Percentiles rank a stretch among this genome's conserved stretches.
Evolutionary conservation across 2,113 vertebrate species (phyloP).

Genomic region (Cairina moschata): DNA sequence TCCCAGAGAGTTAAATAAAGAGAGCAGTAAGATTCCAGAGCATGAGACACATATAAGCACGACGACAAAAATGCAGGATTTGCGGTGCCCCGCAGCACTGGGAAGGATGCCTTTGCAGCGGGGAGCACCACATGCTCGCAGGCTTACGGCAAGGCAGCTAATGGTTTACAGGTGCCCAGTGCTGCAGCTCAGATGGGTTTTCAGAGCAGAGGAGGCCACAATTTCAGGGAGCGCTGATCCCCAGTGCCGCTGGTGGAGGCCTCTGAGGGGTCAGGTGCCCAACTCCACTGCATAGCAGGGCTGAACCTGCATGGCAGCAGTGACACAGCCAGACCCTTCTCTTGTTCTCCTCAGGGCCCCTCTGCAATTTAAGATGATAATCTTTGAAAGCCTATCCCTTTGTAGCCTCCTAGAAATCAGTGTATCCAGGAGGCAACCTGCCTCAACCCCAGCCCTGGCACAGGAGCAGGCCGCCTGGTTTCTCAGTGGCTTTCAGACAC

Average conservation of each 20-base stretch:
- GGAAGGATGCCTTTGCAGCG: background rate
- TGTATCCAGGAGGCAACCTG: background rate
- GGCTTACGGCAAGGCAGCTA: background rate
- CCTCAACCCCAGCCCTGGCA: background rate
- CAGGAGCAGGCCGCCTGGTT: background rate
- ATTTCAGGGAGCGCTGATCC: background rate
- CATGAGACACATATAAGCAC: slow-evolving; percentile 6
- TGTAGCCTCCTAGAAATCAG: background rate
- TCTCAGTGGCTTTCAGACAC: background rate
- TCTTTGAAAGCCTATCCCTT: background rate
- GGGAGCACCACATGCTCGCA: background rate
- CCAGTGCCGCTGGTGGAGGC: rapidly evolving
- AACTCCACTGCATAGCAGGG: rapidly evolving
- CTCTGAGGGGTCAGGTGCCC: background rate
- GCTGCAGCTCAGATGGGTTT: background rate
- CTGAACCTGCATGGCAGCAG: background rate
- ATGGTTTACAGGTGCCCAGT: background rate
- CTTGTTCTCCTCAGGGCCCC: background rate
- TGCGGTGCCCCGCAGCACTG: rapidly evolving
- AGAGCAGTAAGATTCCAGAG: background rate
- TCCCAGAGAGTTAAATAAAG: slow-evolving; percentile 21
- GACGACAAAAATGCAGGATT: background rate
- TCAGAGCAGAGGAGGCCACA: background rate
- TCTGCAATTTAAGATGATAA: background rate
- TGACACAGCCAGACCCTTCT: background rate